A percentile compares a stretch with the other conserved stretches of the same genome.
phyloP scores from a whole-genome alignment of 2,888 invertebrate genomes.

The Cyrtodaria siliqua region DNA sequence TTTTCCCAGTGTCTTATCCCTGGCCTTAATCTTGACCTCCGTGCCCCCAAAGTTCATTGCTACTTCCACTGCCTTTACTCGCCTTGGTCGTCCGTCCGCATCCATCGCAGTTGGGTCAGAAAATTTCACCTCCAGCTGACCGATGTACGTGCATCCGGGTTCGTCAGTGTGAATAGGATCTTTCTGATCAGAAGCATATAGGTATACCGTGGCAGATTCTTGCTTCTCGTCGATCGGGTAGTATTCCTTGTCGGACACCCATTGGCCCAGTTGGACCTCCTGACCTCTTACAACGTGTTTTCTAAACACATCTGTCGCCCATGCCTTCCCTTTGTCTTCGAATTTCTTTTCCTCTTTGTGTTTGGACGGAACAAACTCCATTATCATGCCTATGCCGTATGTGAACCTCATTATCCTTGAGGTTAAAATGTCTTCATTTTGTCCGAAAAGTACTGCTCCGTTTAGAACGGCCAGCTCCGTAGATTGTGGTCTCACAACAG shows the following conservation, averaged over 20 bases:
- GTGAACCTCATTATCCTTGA: slow-evolving; percentile 47
- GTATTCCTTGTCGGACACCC: slow-evolving; percentile 45
- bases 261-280: slow-evolving; percentile 39
- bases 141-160: slow-evolving; percentile 38
- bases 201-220: slow-evolving; percentile 16
- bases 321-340: slow-evolving; percentile 28
- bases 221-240: slow-evolving; percentile 33
- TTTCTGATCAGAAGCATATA: slow-evolving; percentile 37
- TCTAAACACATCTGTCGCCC: slow-evolving; percentile 39
- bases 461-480: slow-evolving; percentile 43
- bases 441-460: slow-evolving; percentile 52
- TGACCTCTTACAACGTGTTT: slow-evolving; percentile 44
- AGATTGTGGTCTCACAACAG: slow-evolving; percentile 31
- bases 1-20: slow-evolving; percentile 24
- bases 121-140: slow-evolving; percentile 40
- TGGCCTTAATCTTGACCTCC: slow-evolving; percentile 36
- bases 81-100: background rate
- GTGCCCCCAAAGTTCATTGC: slow-evolving; percentile 52
- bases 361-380: slow-evolving; percentile 29
- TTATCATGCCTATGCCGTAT: slow-evolving; percentile 44
- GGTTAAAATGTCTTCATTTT: slow-evolving; percentile 47
- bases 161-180: slow-evolving; percentile 50
- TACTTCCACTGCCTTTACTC: slow-evolving; percentile 31
- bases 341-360: slow-evolving; percentile 34
- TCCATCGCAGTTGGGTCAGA: background rate